Base-by-base conservation (phyloP, 1,140 invertebrate genomes). In the Arctopsyche grandis region DNA sequence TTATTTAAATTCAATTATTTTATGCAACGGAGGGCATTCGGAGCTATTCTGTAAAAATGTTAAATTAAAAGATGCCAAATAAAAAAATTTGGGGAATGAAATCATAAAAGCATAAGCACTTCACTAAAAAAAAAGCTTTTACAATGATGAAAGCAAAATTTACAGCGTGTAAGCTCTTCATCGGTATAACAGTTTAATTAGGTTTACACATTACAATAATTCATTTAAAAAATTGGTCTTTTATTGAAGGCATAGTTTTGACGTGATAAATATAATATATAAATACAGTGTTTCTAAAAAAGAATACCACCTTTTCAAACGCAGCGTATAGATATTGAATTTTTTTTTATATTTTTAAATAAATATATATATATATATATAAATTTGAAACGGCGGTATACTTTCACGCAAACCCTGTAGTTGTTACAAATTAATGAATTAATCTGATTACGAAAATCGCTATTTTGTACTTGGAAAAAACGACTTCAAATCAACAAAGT, bases 201-300 rank as follows among this genome's bases (percentile, higher is more conserved):
- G n/a, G 46, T 46, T 71, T 52, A 52, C 46, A 71, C 16, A 52
- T 71, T 46, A 75, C 71, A 75, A 74, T 44, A 74, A 74, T 75
- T 75, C 16, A 75, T 75, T 56, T 75, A 75, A 75, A 75, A 75
- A 56, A 56, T 58, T 75, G 71, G 71, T 75, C 71, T 75, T 75
- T 75, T n/a, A n/a, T 75, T 48, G 43, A 75, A 75, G 71, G 71
- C 71, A 75, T 71, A 48, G 10, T n/a, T 19, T 71, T 38, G 63
- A 66, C 63, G 63, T 66, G 24, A 66, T 66, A 66, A 12, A 66
- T 66, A 66, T 22, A 66, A 52, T 66, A 66, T 70, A 29, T 29
- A 69, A 5, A 69, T 69, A 9, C 21, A 73, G 21, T 29, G 56
- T 21, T 60, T 21, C 9, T 19, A 60, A 21, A 21, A 60, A 60